Evolutionary conservation across 2,888 invertebrate genomes (phyloP).

Genomic region (Cheilosia soror): DNA sequence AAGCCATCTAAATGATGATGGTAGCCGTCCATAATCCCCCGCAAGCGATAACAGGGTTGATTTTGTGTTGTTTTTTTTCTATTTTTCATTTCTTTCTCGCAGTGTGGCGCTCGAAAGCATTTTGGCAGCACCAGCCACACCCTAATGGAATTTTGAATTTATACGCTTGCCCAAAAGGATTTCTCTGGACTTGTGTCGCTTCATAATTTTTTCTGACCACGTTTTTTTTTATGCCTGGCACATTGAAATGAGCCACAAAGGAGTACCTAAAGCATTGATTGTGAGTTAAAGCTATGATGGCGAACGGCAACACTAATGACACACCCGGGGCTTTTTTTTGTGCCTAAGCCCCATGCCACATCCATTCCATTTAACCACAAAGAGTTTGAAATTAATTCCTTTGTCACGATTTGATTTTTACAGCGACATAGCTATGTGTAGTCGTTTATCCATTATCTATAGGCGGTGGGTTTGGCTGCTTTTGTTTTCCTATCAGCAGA

Average conservation of each 20-base stretch:
- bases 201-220: slow-evolving; percentile 2
- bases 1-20: slow-evolving; percentile 74
- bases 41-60: slow-evolving; percentile 54
- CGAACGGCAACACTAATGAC: slow-evolving; percentile 36
- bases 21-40: slow-evolving; percentile 67
- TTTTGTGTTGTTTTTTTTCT: slow-evolving; percentile 12
- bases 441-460: slow-evolving; percentile 24
- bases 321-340: slow-evolving; percentile 21
- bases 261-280: slow-evolving; percentile 44
- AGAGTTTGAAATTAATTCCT: slow-evolving; percentile 45
- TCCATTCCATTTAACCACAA: slow-evolving; percentile 6
- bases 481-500: slow-evolving; percentile 39
- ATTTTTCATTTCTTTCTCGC: slow-evolving; percentile 23
- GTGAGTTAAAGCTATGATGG: slow-evolving; percentile 51
- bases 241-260: slow-evolving; percentile 58
- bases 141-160: slow-evolving; percentile 53
- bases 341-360: slow-evolving; percentile 2
- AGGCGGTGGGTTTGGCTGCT: background rate
- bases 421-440: background rate
- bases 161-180: slow-evolving; percentile 41
- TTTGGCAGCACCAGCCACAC: slow-evolving; percentile 68
- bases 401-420: slow-evolving; percentile 28
- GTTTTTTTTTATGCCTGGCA: slow-evolving; percentile 21
- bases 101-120: slow-evolving; percentile 17
- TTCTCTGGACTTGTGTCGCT: slow-evolving; percentile 34